A percentile compares a stretch with the other conserved stretches of the same genome.
Conservation (phyloP, 2,113 vertebrate species). For the Pandion haliaetus region DNA sequence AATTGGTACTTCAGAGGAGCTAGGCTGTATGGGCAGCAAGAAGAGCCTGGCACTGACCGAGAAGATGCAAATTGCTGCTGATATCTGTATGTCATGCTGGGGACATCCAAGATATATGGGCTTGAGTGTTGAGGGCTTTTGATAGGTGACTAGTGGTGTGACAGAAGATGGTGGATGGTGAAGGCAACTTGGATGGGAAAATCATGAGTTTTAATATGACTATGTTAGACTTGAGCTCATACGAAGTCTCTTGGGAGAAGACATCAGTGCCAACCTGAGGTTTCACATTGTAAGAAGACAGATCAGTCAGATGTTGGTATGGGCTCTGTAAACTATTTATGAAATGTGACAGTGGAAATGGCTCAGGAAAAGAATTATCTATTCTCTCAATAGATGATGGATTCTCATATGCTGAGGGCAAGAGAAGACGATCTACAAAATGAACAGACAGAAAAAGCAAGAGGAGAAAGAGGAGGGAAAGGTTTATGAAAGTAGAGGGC, state of each 20-base stretch:
- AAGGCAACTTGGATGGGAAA: background rate
- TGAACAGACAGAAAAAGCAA: background rate
- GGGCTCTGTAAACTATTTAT: background rate
- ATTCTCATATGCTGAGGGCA: background rate
- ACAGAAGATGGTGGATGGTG: background rate
- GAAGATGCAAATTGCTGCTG: background rate
- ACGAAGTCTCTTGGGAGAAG: background rate
- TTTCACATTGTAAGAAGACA: background rate
- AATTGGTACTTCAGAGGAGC: background rate
- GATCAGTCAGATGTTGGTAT: background rate
- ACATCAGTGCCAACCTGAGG: background rate
- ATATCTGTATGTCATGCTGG: background rate
- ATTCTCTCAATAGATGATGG: background rate
- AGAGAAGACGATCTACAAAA: background rate
- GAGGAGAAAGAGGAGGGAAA: background rate
- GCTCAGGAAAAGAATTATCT: background rate
- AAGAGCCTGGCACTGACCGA: background rate
- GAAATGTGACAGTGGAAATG: background rate
- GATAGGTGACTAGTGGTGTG: background rate
- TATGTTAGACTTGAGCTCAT: background rate
- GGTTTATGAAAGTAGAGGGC: background rate
- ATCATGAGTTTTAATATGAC: background rate
- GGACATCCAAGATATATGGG: fast-evolving
- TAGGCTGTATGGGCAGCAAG: background rate
- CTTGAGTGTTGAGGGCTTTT: background rate